Evolutionary conservation across 2,797 vertebrate genomes (phyloP).

Genomic region (Columba guinea): DNA sequence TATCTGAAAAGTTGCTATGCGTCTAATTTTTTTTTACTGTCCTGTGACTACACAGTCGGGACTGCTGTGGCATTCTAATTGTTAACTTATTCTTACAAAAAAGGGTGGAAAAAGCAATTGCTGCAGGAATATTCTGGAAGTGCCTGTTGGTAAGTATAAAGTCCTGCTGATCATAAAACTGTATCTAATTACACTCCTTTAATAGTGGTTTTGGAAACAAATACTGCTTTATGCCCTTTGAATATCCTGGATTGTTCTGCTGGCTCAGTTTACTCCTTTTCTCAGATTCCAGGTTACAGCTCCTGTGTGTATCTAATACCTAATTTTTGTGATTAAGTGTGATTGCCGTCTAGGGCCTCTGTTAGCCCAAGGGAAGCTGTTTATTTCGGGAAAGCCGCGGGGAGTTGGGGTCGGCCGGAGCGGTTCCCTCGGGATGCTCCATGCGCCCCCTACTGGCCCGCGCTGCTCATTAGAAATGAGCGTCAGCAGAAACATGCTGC

Average conservation of each 20-base stretch:
- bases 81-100: background rate
- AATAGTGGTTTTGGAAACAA: background rate
- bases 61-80: background rate
- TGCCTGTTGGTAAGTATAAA: background rate
- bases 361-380: background rate
- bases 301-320: background rate
- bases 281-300: background rate
- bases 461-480: background rate
- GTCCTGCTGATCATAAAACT: background rate
- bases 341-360: background rate
- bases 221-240: background rate
- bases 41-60: background rate
- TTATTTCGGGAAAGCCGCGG: background rate
- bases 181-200: background rate
- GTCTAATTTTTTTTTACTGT: background rate
- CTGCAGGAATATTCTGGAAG: background rate
- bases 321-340: background rate
- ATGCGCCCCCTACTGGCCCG: background rate
- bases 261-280: background rate
- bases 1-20: background rate
- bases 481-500: background rate
- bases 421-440: background rate
- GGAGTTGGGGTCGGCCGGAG: background rate
- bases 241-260: background rate
- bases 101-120: background rate